Evolutionary conservation across 2,113 vertebrate species (phyloP).

Genomic region (Percina caprodes): DNA sequence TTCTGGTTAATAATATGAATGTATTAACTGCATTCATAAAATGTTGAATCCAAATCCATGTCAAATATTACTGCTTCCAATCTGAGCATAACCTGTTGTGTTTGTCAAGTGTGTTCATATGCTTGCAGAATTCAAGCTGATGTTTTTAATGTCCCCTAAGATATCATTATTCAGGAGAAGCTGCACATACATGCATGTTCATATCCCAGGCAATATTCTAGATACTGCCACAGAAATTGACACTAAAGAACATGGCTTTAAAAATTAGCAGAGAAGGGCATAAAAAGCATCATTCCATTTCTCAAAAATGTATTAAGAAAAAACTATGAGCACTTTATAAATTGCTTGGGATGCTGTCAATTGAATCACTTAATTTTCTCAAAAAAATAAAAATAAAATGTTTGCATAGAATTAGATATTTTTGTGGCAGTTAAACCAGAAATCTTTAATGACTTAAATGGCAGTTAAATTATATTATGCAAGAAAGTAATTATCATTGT

Average conservation of each 20-base stretch:
- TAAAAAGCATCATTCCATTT: neutral
- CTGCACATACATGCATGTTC: constrained; percentile 1
- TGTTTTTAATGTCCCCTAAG: constrained; percentile 39
- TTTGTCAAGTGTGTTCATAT: constrained; percentile 29
- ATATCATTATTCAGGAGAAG: constrained; percentile 42
- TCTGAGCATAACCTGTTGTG: constrained; percentile 10
- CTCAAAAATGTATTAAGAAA: neutral
- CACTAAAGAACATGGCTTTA: neutral
- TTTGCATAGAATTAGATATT: neutral
- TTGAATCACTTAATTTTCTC: neutral
- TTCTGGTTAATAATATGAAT: neutral
- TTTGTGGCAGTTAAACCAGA: too few relatives aligned
- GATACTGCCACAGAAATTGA: constrained; percentile 3
- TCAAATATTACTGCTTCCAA: neutral
- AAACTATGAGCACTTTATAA: too few relatives aligned
- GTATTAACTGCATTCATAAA: neutral
- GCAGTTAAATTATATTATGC: too few relatives aligned
- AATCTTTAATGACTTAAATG: too few relatives aligned
- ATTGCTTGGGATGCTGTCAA: neutral
- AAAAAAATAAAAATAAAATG: neutral
- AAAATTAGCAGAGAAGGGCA: constrained; percentile 11
- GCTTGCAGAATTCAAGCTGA: constrained; percentile 7
- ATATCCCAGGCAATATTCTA: constrained; percentile 25
- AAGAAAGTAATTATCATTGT: too few relatives aligned
- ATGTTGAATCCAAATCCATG: neutral